These are phyloP conservation scores for Varanus salvator DNA, from an alignment of 2,113 vertebrate species.

Conservation along the genomic window DNA sequence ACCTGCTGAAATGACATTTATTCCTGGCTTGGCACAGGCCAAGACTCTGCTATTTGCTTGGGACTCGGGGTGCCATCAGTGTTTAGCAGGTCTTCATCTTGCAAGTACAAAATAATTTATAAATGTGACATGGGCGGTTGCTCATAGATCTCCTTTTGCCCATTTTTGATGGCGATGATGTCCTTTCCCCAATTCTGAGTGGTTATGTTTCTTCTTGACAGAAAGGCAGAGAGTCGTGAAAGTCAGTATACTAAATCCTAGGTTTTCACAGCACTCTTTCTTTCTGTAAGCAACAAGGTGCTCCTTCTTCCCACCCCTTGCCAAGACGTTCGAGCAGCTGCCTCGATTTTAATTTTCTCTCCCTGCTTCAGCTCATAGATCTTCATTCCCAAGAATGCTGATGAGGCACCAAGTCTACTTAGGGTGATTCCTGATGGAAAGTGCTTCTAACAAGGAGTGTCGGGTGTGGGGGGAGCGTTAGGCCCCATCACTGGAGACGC, in stretches of 20 bases:
- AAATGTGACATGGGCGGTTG: not conserved
- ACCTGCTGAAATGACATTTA: not conserved
- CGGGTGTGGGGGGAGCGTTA: not conserved
- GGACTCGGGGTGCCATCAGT: not conserved
- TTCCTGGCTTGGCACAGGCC: not conserved
- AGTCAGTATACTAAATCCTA: not conserved
- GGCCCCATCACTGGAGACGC: not conserved
- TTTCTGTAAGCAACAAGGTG: not conserved
- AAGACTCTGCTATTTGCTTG: not conserved
- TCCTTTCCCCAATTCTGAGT: slow-evolving; percentile 7
- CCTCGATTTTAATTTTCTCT: slow-evolving; percentile 23
- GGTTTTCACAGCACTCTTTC: not conserved
- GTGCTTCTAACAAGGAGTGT: not conserved
- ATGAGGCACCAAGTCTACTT: slow-evolving; percentile 24
- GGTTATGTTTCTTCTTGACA: slow-evolving; percentile 14
- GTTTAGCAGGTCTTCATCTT: not conserved
- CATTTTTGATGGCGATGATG: slow-evolving; percentile 17
- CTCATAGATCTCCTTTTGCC: not conserved
- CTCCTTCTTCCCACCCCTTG: not conserved
- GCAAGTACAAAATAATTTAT: not conserved
- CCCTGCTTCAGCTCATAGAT: not conserved
- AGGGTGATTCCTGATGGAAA: slow-evolving; percentile 9
- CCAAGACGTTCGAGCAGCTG: not conserved
- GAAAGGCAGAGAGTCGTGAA: slow-evolving; percentile 14
- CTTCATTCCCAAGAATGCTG: slow-evolving; percentile 30